These are phyloP conservation scores for Podarcis raffonei DNA, from an alignment of 2,113 vertebrate genomes.

Conservation along the genomic window DNA sequence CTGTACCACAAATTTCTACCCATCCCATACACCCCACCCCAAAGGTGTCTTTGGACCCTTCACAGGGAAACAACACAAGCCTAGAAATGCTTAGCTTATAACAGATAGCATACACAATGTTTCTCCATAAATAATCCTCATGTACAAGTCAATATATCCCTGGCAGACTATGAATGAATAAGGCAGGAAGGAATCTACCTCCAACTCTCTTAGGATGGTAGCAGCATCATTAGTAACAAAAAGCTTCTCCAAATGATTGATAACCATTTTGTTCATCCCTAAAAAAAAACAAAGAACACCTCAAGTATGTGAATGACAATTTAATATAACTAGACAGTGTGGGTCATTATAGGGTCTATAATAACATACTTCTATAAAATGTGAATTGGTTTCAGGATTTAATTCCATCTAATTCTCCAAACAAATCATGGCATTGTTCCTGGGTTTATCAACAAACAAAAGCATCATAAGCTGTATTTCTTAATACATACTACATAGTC, in stretches of 20 bases:
- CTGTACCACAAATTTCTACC: not conserved
- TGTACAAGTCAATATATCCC: not conserved
- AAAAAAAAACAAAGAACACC: not conserved
- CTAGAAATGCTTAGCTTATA: not conserved
- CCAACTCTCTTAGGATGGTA: conserved; percentile 94
- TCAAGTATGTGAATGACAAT: not conserved
- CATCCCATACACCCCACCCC: too few relatives aligned
- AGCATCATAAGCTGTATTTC: not conserved
- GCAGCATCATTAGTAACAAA: conserved; percentile 98
- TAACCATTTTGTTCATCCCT: conserved; percentile 99
- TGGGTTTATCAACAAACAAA: not conserved
- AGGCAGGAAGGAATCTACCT: conserved; percentile 76
- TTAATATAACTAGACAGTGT: not conserved
- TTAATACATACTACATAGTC: not conserved
- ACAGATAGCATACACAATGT: not conserved
- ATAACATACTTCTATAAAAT: too few relatives aligned
- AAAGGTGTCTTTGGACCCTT: not conserved
- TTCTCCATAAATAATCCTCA: not conserved
- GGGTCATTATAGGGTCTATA: too few relatives aligned
- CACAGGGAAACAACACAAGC: not conserved
- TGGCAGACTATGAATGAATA: not conserved
- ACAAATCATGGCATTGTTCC: not conserved
- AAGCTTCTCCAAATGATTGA: conserved; percentile 97
- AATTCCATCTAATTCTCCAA: not conserved
- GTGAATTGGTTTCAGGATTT: not conserved